Evolutionary conservation across 2,113 vertebrate genomes (phyloP), one percentile per base, ranked within the genome.

Genomic region (Chionodraco myersi): DNA sequence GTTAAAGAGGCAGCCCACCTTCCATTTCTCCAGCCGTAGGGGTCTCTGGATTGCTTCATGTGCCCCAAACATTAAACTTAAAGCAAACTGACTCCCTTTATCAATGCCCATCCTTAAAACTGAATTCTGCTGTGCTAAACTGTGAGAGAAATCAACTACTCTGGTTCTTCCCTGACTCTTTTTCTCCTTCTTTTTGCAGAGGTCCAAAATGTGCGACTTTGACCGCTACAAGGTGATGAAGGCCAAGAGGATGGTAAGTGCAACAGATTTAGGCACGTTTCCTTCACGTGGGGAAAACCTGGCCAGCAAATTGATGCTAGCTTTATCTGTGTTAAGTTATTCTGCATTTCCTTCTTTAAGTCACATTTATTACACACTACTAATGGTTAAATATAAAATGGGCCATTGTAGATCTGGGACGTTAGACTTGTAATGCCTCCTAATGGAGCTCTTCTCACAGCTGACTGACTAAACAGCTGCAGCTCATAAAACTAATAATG

Each of bases 211-310:
- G 98, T 95, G 95, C 0, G 98, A 99, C 93, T 99, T 99, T 6
- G 98, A 99, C 91, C 98, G 97, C 88, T 99, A 91, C 92, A 99
- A 98, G 92, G 97, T 99, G 84, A 98, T 98, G 97, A 99, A 98
- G 91, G 98, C 98, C 26, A 99, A 98, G 96, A 98, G 94, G 65
- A 99, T 99, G 97, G 98, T 99, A 89, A 89, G 97, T 94, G 44
- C 15, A 5, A 11, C 44, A 57, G 66, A 45, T 71, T 67, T 1
- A 36, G 5, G 10, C 36, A 5, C 14, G 0, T 61, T 10, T 51
- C 3, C 44, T 52, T 12, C 3, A 51, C 14, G 13, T 15, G 8
- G 49, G 5, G 30, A n/a, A 6, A 6, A 5, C 0, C 6, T 10
- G 16, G 9, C 26, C 11, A 68, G 34, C 51, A 5, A 2, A 47